phyloP scores from a whole-genome alignment of 2,888 invertebrate species.

The Strigamia maritima region DNA sequence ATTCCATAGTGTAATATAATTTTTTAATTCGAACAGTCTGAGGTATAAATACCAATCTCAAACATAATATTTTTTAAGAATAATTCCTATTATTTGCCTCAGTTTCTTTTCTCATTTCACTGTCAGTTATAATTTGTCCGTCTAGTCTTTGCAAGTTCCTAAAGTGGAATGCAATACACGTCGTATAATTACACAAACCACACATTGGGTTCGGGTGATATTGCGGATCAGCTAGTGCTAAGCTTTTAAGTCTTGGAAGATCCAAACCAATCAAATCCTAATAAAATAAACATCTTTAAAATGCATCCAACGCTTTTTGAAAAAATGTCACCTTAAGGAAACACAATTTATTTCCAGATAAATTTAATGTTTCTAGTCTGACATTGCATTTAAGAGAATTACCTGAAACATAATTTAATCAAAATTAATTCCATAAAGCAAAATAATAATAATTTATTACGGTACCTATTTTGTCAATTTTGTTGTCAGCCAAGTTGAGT shows the following conservation, averaged over 20 bases:
- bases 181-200: slow-evolving; percentile 22
- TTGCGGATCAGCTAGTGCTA: slow-evolving; percentile 26
- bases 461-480: background rate
- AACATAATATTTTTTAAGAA: too few relatives aligned
- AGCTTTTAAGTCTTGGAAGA: slow-evolving; percentile 22
- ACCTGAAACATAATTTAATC: background rate
- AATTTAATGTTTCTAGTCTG: slow-evolving; percentile 25
- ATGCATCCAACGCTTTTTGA: too few relatives aligned
- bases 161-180: slow-evolving; percentile 11
- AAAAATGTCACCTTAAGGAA: slow-evolving; percentile 18
- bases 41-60: background rate
- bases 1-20: slow-evolving; percentile 12
- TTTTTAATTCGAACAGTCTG: slow-evolving; percentile 31
- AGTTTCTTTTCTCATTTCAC: slow-evolving; percentile 5
- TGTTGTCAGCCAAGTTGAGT: slow-evolving; percentile 26
- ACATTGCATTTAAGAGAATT: background rate
- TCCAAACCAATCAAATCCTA: slow-evolving; percentile 23
- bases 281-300: background rate
- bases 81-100: too few relatives aligned
- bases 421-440: background rate
- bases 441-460: background rate
- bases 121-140: background rate
- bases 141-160: slow-evolving; percentile 2
- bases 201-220: background rate
- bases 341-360: slow-evolving; percentile 35